A percentile compares a stretch with the other conserved stretches of the same genome.
Conservation (phyloP, 2,113 vertebrate species). For the mouse (Mus musculus) region GRCm39 chr5:61319501-61320000, state of each 20-base stretch:
- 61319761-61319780: background rate
- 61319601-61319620: background rate
- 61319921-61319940: background rate
- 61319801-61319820: constrained; percentile 41
- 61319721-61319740: background rate
- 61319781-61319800: background rate
- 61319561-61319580: constrained; percentile 24
- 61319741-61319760: constrained; percentile 17
- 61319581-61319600: constrained; percentile 13
- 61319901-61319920: constrained; percentile 15
- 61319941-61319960: background rate
- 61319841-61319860: background rate
- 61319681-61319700: constrained; percentile 3
- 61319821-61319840: constrained; percentile 2
- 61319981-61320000: background rate
- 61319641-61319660: background rate
- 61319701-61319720: constrained; percentile 19
- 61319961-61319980: background rate
- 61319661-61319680: background rate
- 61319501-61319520: background rate
- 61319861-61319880: background rate
- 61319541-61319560: background rate
- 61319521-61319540: background rate
- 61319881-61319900: background rate
- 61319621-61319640: background rate